A percentile compares a stretch with the other conserved stretches of the same genome.
Evolutionary conservation across 2,888 invertebrate species (phyloP).

Genomic region (Tyria jacobaeae): DNA sequence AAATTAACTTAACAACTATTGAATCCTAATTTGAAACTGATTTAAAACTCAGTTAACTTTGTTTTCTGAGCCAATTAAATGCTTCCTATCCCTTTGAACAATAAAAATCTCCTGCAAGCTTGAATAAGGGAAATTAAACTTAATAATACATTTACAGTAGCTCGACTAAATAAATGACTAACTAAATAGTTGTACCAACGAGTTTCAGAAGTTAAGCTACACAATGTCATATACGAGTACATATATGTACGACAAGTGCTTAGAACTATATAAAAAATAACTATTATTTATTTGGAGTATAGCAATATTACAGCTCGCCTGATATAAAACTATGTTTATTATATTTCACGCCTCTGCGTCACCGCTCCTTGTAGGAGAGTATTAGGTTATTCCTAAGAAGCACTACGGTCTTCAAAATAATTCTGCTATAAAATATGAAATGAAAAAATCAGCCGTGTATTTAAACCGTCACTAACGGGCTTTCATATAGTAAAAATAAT

Average conservation of each 20-base stretch:
- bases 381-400: no score
- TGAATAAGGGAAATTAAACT: constrained; percentile 22
- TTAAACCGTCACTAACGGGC: background rate
- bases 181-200: constrained; percentile 4
- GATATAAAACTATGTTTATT: background rate
- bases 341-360: no score
- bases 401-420: no score
- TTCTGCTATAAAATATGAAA: no score
- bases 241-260: background rate
- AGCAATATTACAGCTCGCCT: background rate
- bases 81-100: constrained; percentile 45
- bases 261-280: background rate
- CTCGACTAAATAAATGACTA: background rate
- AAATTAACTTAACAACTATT: background rate
- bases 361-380: no score
- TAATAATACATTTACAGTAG: constrained; percentile 10
- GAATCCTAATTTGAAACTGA: constrained; percentile 50
- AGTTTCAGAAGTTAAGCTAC: constrained; percentile 13
- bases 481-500: background rate
- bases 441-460: background rate
- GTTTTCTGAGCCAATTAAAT: constrained; percentile 51
- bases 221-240: background rate
- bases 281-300: background rate
- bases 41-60: constrained; percentile 56
- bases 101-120: constrained; percentile 37